Evolutionary conservation across 2,113 vertebrate genomes (phyloP).

Genomic region (Corydoras sp.): DNA sequence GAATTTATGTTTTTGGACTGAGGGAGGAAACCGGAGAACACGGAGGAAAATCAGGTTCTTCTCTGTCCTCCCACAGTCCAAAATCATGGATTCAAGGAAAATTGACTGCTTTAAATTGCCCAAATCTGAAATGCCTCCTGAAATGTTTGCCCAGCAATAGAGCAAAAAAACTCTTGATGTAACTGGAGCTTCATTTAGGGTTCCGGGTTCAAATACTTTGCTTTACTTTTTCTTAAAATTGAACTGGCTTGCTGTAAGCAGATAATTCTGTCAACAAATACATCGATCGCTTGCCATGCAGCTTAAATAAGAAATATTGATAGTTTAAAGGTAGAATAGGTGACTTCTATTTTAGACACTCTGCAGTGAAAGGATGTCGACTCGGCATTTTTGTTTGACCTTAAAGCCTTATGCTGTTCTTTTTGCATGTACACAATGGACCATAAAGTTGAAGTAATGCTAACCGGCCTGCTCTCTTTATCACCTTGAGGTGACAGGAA

Average conservation of each 20-base stretch:
- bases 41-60: too few species aligned
- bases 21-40: too few species aligned
- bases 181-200: neutral
- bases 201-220: neutral
- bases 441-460: neutral
- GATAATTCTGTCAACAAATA: neutral
- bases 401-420: conserved; percentile 60
- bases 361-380: conserved; percentile 44
- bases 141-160: too few species aligned
- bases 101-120: too few species aligned
- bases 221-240: neutral
- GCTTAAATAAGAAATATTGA: conserved; percentile 22
- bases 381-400: conserved; percentile 58
- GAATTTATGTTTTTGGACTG: too few species aligned
- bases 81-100: too few species aligned
- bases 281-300: neutral
- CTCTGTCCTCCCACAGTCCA: too few species aligned
- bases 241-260: neutral
- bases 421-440: conserved; percentile 31
- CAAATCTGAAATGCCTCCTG: neutral
- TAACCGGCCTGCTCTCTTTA: neutral
- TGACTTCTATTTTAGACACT: conserved; percentile 30
- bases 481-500: conserved; percentile 13
- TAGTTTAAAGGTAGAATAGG: conserved; percentile 24
- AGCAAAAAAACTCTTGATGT: neutral